A percentile compares a stretch with the other conserved stretches of the same genome.
Conservation (phyloP, 2,888 invertebrate genomes). For the Thereva nobilitata region DNA sequence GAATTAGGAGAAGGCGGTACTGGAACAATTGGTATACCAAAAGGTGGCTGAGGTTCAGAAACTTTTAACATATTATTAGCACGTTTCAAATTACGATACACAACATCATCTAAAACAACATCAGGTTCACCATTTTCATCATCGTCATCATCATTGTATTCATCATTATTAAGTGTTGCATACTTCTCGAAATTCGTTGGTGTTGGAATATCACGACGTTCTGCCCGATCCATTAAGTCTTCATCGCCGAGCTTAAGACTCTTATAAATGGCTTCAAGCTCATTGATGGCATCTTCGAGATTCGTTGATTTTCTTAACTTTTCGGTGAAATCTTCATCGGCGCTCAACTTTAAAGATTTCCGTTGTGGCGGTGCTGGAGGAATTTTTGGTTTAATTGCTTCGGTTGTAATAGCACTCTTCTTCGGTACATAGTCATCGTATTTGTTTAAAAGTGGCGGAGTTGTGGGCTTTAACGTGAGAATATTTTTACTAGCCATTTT, state of each 20-base stretch:
- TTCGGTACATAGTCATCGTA: slow-evolving; percentile 51
- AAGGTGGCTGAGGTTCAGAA: slow-evolving; percentile 83
- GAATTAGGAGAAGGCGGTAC: slow-evolving; percentile 78
- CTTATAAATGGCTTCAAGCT: slow-evolving; percentile 89
- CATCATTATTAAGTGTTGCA: slow-evolving; percentile 64
- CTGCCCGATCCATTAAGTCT: slow-evolving; percentile 78
- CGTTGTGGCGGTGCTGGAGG: slow-evolving; percentile 52
- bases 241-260: slow-evolving; percentile 84
- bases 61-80: slow-evolving; percentile 74
- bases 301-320: slow-evolving; percentile 70
- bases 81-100: slow-evolving; percentile 78
- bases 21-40: slow-evolving; percentile 87
- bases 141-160: slow-evolving; percentile 62
- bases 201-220: slow-evolving; percentile 67
- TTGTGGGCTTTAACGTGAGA: slow-evolving; percentile 23
- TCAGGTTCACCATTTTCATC: slow-evolving; percentile 73
- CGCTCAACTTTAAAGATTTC: slow-evolving; percentile 47
- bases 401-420: not conserved
- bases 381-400: slow-evolving; percentile 7
- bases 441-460: slow-evolving; percentile 50
- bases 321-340: slow-evolving; percentile 49
- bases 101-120: slow-evolving; percentile 80
- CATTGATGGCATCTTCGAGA: slow-evolving; percentile 84
- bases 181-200: slow-evolving; percentile 58
- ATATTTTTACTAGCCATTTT: not conserved